These are phyloP conservation scores for Drosophila suboccidentalis DNA, from an alignment of 2,888 invertebrate species.

Conservation along the genomic window DNA sequence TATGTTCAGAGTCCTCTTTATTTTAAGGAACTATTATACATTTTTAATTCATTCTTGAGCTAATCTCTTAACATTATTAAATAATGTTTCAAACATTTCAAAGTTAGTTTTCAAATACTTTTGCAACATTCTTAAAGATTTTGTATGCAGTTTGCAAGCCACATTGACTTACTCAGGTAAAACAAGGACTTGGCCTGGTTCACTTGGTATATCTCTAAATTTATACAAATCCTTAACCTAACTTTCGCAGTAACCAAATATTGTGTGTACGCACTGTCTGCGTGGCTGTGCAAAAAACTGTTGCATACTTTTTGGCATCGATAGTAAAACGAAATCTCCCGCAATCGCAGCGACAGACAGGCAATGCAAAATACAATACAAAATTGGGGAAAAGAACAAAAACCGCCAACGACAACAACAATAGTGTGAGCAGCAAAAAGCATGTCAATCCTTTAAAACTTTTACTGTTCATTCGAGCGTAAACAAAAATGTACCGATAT, in stretches of 20 bases:
- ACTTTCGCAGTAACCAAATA: slow-evolving; percentile 9
- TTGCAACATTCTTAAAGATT: not conserved
- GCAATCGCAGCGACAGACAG: slow-evolving; percentile 14
- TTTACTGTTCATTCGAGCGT: slow-evolving; percentile 72
- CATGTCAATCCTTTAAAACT: slow-evolving; percentile 76
- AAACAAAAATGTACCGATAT: slow-evolving; percentile 71
- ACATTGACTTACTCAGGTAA: not conserved
- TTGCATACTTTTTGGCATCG: slow-evolving; percentile 51
- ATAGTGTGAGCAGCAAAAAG: slow-evolving; percentile 31
- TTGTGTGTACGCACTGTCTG: slow-evolving; percentile 45
- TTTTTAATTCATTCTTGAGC: not conserved
- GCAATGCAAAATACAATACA: slow-evolving; percentile 45
- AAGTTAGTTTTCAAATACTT: not conserved
- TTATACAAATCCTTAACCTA: no score
- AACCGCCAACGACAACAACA: slow-evolving; percentile 6
- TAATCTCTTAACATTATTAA: not conserved
- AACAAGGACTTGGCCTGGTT: not conserved
- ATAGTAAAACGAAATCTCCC: slow-evolving; percentile 34
- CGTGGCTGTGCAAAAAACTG: slow-evolving; percentile 52
- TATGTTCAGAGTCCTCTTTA: no score
- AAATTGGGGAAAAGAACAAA: slow-evolving; percentile 61
- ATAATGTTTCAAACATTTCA: no score
- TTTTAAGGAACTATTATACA: not conserved
- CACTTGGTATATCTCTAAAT: not conserved
- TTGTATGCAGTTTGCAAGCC: not conserved